Evolutionary conservation across 2,888 invertebrate genomes (phyloP), one percentile per base, ranked within the genome.

Genomic region (Tipula unca): DNA sequence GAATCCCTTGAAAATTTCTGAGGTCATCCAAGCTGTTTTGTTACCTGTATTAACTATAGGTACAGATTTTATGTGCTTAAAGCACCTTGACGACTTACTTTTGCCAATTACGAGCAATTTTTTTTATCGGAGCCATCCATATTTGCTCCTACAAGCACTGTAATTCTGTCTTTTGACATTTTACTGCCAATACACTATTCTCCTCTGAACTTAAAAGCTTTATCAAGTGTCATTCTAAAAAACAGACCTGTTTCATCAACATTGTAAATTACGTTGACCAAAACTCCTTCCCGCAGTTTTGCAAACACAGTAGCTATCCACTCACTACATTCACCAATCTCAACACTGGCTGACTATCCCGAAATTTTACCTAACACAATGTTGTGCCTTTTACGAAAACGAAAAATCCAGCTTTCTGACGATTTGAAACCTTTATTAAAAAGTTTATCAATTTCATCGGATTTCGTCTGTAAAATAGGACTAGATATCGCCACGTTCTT

Each of bases 61-160:
- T 14, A 82, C 2, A 29, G 29, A 4, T 14, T 82, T 29, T 14
- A 29, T 82, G 14, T 82, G 87, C 86, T 82, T 85, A 32, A 89
- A 88, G 86, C 88, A 89, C 20, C 88, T 85, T 5, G 87, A 88
- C 6, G 87, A 87, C 86, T 86, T 85, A 83, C 86, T 82, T 86
- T 88, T 88, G 48, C 87, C 88, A 36, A 88, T 88, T 13, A 88
- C 87, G 14, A 89, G 84, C 25, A 32, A 5, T 32, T 32, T 32
- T 32, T 39, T 87, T 88, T 89, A 42, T 87, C 86, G 13, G 86
- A 86, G 25, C 88, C 88, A 86, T 82, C 85, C 87, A 87, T 87
- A 86, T 88, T 89, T 17, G 88, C 87, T 86, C 86, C 87, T 82
- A 88, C 87, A 42, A 88, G 86, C 48, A 87, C 87, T 39, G 88